Base-by-base conservation (phyloP, 2,888 invertebrate genomes). In the Eristalinus aeneus region DNA sequence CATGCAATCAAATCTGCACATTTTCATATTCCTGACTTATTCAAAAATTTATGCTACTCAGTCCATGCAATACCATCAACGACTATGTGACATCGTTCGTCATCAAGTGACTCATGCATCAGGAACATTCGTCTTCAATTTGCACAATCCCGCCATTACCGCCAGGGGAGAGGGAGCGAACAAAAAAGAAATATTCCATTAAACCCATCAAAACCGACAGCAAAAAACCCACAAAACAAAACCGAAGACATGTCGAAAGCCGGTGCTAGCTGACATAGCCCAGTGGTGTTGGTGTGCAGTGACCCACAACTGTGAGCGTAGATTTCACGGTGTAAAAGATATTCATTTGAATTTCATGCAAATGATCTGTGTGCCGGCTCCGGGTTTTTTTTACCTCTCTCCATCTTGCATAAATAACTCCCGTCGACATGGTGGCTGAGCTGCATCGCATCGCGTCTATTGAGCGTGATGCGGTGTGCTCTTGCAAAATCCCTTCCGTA, bases 341-440 rank as follows among this genome's bases (percentile, higher is more conserved):
- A 81, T 77, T 85, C 80, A 80, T 85, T 85, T 81, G 73, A 58
- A 80, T 80, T 85, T 69, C 69, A 85, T 85, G 85, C 76, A 85
- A 85, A 85, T 85, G 72, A 85, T 80, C 64, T 73, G 68, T 73
- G 68, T 69, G 46, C 53, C 46, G 53, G 73, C 69, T 65, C 75
- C 65, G 36, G 60, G 31, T 65, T 83, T 36, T 36, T 36, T 39
- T 16, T 16, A 6, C 39, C 39, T 46, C 39, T 46, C 39, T 69
- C 39, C 60, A 74, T 54, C 60, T 77, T 68, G 23, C 39, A 53
- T 68, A 80, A 72, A 80, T 64, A 80, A 53, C 67, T n/a, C 22
- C 53, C 46, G 32, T 12, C 60, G 54, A 71, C 73, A 79, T 61
- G 72, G 79, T 79, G 54, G 16, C 60, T 73, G 79, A 36, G 12